phyloP scores from a whole-genome alignment of 2,797 vertebrate species.

The Pangasius sanitwongsei region DNA sequence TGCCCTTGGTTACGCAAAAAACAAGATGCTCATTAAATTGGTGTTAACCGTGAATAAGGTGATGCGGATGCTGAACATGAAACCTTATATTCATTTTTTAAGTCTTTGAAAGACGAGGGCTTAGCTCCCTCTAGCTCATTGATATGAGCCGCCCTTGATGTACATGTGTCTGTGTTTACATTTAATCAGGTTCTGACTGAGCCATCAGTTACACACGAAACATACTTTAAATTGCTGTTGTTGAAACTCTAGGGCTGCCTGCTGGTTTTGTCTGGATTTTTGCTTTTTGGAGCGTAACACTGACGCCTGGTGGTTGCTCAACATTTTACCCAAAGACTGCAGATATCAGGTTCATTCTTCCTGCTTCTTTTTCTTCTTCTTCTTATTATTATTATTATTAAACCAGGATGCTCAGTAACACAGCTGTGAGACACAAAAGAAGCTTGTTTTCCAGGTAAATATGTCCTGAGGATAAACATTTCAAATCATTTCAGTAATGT shows the following conservation, averaged over 20 bases:
- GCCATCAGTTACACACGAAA: not conserved
- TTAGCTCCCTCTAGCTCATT: not conserved
- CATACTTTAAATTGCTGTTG: not conserved
- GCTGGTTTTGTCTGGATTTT: not conserved
- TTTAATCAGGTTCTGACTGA: not conserved
- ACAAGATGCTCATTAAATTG: no score
- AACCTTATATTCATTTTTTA: not conserved
- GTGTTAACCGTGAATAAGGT: no score
- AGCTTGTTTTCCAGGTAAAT: not conserved
- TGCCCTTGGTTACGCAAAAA: not conserved
- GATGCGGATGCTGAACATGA: not conserved
- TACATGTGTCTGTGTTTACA: not conserved
- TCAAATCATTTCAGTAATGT: not conserved
- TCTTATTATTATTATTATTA: not conserved
- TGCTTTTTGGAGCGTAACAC: conserved; percentile 22
- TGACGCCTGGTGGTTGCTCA: conserved; percentile 45
- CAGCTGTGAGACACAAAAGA: not conserved
- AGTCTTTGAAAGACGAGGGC: not conserved
- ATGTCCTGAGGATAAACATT: not conserved
- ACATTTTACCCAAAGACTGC: not conserved
- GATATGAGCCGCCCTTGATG: not conserved
- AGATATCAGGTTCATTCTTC: not conserved
- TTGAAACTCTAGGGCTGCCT: not conserved
- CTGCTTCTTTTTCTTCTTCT: not conserved
- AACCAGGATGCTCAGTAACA: not conserved